Percentiles rank a stretch among this genome's conserved stretches.
These are phyloP conservation scores for Netelia fuscicornis DNA, from an alignment of 2,888 invertebrate species.

Conservation along the genomic window DNA sequence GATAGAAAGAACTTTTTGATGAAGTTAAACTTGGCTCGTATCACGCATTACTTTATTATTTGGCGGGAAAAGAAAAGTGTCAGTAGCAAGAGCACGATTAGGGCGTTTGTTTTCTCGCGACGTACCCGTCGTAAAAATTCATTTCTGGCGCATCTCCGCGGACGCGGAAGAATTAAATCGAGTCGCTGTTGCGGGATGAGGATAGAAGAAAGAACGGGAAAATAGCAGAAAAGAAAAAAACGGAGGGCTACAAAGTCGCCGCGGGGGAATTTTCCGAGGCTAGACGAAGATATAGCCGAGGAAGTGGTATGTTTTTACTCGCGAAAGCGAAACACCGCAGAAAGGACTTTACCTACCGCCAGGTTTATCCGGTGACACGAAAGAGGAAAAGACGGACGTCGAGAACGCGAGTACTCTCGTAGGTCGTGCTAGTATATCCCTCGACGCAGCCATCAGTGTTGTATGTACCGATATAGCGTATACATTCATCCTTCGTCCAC, in stretches of 20 bases:
- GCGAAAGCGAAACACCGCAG: conserved; percentile 3
- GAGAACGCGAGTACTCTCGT: neutral
- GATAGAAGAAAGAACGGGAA: neutral
- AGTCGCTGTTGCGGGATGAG: neutral
- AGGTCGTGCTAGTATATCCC: neutral
- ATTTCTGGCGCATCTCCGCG: neutral
- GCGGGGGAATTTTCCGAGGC: neutral
- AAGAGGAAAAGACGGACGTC: conserved; percentile 25
- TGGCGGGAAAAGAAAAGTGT: neutral
- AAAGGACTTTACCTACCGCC: conserved; percentile 50
- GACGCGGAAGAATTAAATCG: neutral
- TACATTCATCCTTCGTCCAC: conserved; percentile 9
- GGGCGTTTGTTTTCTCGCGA: neutral
- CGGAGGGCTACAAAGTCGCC: neutral
- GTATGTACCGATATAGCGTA: conserved; percentile 19
- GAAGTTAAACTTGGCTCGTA: neutral
- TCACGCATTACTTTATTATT: neutral
- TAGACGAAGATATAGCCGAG: neutral
- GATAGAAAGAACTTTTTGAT: neutral
- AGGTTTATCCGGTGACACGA: conserved; percentile 43
- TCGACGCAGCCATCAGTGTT: conserved; percentile 26
- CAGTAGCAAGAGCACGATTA: neutral
- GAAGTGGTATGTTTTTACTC: conserved; percentile 28
- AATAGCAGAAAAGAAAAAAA: neutral
- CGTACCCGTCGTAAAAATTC: neutral